A percentile compares a stretch with the other conserved stretches of the same genome.
Conservation (phyloP, 30 jellyfish, hydroid and myxozoan genomes). For the Pelagia noctiluca region DNA sequence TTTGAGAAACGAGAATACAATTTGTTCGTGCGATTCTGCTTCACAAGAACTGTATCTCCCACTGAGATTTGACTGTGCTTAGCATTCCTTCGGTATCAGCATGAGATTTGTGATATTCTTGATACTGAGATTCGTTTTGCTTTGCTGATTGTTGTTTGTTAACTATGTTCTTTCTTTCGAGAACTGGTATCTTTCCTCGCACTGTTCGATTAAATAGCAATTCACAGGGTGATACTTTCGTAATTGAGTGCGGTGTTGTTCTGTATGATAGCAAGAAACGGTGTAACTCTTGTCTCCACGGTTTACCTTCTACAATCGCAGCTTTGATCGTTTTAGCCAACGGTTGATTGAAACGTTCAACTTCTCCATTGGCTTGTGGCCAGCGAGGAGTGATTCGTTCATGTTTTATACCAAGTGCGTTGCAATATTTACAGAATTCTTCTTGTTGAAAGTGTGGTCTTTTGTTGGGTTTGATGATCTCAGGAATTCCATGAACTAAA, state of each 20-base stretch:
- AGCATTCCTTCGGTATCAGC: slow-evolving; percentile 3
- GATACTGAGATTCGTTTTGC: neutral
- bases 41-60: too few relatives aligned
- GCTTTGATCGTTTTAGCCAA: neutral
- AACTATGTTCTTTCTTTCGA: neutral
- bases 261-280: slow-evolving; percentile 12
- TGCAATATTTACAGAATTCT: neutral
- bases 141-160: slow-evolving; percentile 6
- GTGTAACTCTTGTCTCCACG: slow-evolving; percentile 29
- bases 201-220: slow-evolving; percentile 7
- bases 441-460: slow-evolving; percentile 26
- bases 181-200: slow-evolving; percentile 13
- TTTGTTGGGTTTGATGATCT: neutral
- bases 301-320: slow-evolving; percentile 1
- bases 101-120: slow-evolving; percentile 14
- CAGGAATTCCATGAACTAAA: slow-evolving; percentile 39
- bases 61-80: neutral
- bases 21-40: too few relatives aligned
- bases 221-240: slow-evolving; percentile 23
- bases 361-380: slow-evolving; percentile 61
- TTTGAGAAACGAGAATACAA: too few relatives aligned
- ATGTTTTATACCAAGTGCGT: slow-evolving; percentile 21
- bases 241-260: slow-evolving; percentile 4
- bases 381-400: slow-evolving; percentile 24
- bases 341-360: slow-evolving; percentile 45